Base-by-base conservation (phyloP, 2,113 vertebrate species). In the Microtus richardsoni region DNA sequence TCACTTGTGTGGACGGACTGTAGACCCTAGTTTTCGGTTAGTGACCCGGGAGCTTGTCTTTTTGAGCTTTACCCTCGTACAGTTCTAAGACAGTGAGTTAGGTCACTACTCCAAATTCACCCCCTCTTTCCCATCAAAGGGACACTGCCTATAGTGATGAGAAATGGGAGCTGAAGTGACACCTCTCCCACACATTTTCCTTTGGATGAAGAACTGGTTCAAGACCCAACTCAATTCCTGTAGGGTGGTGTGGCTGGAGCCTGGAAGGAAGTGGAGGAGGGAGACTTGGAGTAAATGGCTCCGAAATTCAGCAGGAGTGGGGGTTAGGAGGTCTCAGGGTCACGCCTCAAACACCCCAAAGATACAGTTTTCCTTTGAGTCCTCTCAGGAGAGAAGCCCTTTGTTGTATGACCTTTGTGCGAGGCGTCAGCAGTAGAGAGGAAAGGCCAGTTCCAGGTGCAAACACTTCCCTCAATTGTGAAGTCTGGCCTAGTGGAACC, bases 401-500 rank as follows among this genome's bases (percentile, higher is more conserved):
- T 79, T 21, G 52, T 36, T 68, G 84, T 19, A 28, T 24, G 8
- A 7, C 6, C 24, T 94, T 95, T 66, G n/a, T 93, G 64, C 7
- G 66, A 73, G 89, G 68, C 39, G 14, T 79, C 71, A 89, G 73
- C 33, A 16, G 0, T 39, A 36, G 73, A 21, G 47, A 92, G 39
- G 39, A 26, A n/a, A 62, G 66, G 13, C 39, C 74, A 78, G 70
- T 93, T 94, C 83, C 47, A 89, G 84, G 64, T 70, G 88, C 84
- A 91, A 92, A 85, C 28, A 39, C 70, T 73, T 90, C 9, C 49
- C 28, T 82, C 14, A 17, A 19, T 52, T 68, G 60, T 64, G 14
- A 79, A n/a, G 24, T 70, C 70, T 89, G 66, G 84, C 49, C 26
- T 68, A 71, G 77, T 91, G 90, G 89, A 88, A 78, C 82, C 89